Evolutionary conservation across 2,113 vertebrate species (phyloP).

Genomic region (Eulemur rufifrons): DNA sequence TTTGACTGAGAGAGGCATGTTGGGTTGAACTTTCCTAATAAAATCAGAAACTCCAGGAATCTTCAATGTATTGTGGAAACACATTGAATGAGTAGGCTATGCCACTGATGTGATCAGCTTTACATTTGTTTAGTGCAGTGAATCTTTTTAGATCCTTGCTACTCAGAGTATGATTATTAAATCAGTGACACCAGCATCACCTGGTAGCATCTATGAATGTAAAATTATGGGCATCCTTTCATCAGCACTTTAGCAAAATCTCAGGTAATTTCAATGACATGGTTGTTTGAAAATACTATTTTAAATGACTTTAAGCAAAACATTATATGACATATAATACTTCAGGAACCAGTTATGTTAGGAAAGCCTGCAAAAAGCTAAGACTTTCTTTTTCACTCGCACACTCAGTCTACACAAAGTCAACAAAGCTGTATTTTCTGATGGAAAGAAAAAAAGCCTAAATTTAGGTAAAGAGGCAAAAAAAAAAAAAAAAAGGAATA

Average conservation of each 20-base stretch:
- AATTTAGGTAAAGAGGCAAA: background rate
- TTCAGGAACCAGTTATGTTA: background rate
- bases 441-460: background rate
- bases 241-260: background rate
- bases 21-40: background rate
- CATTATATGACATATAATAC: background rate
- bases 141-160: background rate
- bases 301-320: background rate
- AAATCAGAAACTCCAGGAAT: background rate
- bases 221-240: fast-evolving
- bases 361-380: background rate
- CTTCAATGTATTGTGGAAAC: background rate
- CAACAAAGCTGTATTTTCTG: background rate
- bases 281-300: background rate
- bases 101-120: background rate
- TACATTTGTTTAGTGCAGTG: background rate
- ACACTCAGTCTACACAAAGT: background rate
- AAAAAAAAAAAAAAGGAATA: background rate
- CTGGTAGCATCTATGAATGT: too few species aligned
- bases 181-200: too few species aligned
- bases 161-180: background rate
- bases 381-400: background rate
- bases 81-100: background rate
- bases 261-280: background rate
- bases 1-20: background rate